Percentiles rank a stretch among this genome's conserved stretches.
These are phyloP conservation scores for Leiothrix lutea DNA, from an alignment of 2,113 vertebrate species.

Conservation along the genomic window DNA sequence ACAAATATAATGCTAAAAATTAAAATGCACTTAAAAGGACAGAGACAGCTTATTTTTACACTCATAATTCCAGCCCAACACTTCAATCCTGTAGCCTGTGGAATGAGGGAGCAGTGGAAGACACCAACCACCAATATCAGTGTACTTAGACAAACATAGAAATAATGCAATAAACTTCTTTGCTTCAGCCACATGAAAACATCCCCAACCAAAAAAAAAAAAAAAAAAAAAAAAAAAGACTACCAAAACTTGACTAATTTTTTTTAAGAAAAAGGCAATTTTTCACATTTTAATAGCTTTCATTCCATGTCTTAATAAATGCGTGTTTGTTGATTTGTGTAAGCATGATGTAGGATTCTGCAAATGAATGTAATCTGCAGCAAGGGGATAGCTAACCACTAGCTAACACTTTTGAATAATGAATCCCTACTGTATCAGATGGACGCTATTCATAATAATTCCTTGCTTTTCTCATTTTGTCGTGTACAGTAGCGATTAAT, in stretches of 20 bases:
- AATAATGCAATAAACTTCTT: background rate
- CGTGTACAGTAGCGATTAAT: slow-evolving; percentile 85
- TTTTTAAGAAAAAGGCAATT: slow-evolving; percentile 74
- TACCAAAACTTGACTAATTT: slow-evolving; percentile 47
- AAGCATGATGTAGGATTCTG: slow-evolving; percentile 83
- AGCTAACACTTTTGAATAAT: slow-evolving; percentile 86
- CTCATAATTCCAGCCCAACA: background rate
- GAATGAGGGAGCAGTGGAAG: background rate
- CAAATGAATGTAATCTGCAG: slow-evolving; percentile 87
- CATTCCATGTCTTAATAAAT: slow-evolving; percentile 87
- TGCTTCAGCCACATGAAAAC: background rate
- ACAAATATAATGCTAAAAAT: background rate
- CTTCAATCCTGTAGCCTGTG: background rate
- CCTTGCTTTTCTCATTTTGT: slow-evolving; percentile 90
- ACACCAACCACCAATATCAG: background rate
- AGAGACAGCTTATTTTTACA: background rate
- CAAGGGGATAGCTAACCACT: slow-evolving; percentile 82
- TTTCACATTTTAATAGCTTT: slow-evolving; percentile 88
- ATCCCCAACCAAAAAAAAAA: background rate
- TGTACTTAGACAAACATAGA: background rate
- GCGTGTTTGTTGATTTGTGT: slow-evolving; percentile 87
- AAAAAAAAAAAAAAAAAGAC: background rate
- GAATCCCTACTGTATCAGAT: slow-evolving; percentile 85
- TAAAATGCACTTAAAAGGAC: background rate
- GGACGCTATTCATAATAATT: slow-evolving; percentile 91